phyloP scores from a whole-genome alignment of 2,888 invertebrate genomes.

The Diploptera punctata region DNA sequence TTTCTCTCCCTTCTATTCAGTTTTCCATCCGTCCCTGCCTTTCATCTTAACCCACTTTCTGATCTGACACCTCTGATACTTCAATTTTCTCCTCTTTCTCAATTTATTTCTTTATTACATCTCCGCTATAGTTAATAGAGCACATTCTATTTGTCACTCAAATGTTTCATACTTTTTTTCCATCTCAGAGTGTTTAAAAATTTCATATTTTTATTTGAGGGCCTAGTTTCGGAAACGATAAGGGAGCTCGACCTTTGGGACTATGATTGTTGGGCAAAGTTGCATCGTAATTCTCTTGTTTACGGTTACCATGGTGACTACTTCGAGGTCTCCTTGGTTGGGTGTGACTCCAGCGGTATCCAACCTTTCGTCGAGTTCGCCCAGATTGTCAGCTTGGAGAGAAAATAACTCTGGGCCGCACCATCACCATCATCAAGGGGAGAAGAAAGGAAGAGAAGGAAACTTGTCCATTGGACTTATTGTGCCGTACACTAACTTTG shows the following conservation, averaged over 20 bases:
- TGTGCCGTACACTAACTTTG: conserved; percentile 78
- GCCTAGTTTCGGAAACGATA: no score
- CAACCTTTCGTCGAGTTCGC: neutral
- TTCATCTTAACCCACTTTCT: conserved; percentile 21
- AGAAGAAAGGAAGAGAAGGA: neutral
- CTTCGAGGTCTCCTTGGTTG: neutral
- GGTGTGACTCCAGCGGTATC: conserved; percentile 20
- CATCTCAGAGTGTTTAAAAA: no score
- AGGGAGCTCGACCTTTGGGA: no score
- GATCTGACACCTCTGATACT: no score
- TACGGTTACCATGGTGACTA: conserved; percentile 21
- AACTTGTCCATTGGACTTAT: conserved; percentile 70
- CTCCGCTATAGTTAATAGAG: no score
- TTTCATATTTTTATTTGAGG: no score
- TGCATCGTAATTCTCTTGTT: neutral
- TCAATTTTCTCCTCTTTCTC: no score
- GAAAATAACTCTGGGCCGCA: neutral
- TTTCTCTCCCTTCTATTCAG: neutral
- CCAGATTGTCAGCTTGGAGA: neutral
- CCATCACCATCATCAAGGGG: neutral
- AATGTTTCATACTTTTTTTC: no score
- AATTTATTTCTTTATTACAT: no score
- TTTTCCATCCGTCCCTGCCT: neutral
- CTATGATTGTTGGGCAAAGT: neutral
- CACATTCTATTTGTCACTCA: no score